Base-by-base conservation (phyloP, 1,140 invertebrate species). In the Ceratoteleas bidentatus region DNA sequence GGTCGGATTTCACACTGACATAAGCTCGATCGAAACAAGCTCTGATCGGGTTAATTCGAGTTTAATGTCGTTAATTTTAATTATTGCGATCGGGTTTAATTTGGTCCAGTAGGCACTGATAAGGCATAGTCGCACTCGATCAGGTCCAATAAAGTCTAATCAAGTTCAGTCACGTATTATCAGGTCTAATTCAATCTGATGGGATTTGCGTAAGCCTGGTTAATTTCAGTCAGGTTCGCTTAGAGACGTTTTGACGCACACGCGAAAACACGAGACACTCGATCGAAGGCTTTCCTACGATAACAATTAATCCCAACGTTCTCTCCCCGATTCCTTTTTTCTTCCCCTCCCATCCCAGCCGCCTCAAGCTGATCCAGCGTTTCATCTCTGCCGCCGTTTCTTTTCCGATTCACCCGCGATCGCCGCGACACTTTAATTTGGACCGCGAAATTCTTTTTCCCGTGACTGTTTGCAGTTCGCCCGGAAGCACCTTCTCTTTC, bases 131-230 rank as follows among this genome's bases (percentile, higher is more conserved):
- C 40, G 36, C 6, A 66, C 16, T 64, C 52, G 66, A 62, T 78
- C 53, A 72, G 66, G 50, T 78, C 70, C 64, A 72, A 78, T 66
- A 72, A 78, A 70, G 16, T 72, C 66, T 72, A 78, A 78, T 78
- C 53, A 65, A 64, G 53, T 70, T 77, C 60, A 57, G 58, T 70
- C 58, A 57, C 72, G 54, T 60, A 70, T 70, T 68, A 77, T 52
- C 58, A 50, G 53, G 38, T 56, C 32, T 62, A 45, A 68, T 68
- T 62, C 32, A 56, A 62, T 69, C 56, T 69, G 65, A 61, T 58
- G 52, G 38, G 49, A 60, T 68, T 76, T 76, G 43, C 45, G 16
- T 66, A 66, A 75, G 72, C 62, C 52, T 65, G 34, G 62, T 53
- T 61, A 76, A 61, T 60, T 68, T 61, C 56, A 64, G 40, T 65